Conservation (phyloP, 2,888 invertebrate genomes). For the Parasteatoda lunata region DNA sequence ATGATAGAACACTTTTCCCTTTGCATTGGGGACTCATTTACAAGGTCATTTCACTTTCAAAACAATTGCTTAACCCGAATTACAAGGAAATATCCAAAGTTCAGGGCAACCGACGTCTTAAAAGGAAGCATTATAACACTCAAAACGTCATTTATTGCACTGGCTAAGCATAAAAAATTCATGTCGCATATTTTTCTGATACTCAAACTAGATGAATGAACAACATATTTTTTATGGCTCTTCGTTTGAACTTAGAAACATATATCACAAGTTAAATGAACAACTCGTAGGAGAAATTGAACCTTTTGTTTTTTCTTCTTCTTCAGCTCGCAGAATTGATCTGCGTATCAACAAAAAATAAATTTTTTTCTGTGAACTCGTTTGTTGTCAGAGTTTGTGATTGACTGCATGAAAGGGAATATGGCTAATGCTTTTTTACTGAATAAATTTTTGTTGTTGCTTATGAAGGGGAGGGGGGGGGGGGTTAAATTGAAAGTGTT, state of each 20-base stretch:
- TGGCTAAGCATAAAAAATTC: slow-evolving; percentile 18
- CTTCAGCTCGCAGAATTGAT: no score
- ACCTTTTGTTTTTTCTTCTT: no score
- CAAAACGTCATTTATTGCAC: slow-evolving; percentile 28
- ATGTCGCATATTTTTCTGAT: slow-evolving; percentile 31
- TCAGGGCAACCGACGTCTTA: slow-evolving; percentile 43
- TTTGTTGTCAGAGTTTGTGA: no score
- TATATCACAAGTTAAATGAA: background rate
- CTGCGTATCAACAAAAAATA: no score
- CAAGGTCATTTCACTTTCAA: slow-evolving; percentile 60
- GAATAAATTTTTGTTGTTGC: no score
- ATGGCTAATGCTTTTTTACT: no score
- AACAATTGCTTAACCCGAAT: slow-evolving; percentile 56
- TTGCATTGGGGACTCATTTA: slow-evolving; percentile 41
- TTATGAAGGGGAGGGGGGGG: no score
- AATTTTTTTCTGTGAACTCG: no score
- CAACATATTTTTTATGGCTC: slow-evolving; percentile 18
- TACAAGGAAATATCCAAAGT: slow-evolving; percentile 54
- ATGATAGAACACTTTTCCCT: slow-evolving; percentile 47
- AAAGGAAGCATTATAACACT: slow-evolving; percentile 33
- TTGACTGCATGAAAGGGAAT: no score
- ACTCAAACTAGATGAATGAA: slow-evolving; percentile 41
- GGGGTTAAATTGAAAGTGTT: no score
- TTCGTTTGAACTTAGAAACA: background rate
- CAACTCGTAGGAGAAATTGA: background rate